These are phyloP conservation scores for Tortricodes alternella DNA, from an alignment of 2,888 invertebrate species.

Conservation along the genomic window DNA sequence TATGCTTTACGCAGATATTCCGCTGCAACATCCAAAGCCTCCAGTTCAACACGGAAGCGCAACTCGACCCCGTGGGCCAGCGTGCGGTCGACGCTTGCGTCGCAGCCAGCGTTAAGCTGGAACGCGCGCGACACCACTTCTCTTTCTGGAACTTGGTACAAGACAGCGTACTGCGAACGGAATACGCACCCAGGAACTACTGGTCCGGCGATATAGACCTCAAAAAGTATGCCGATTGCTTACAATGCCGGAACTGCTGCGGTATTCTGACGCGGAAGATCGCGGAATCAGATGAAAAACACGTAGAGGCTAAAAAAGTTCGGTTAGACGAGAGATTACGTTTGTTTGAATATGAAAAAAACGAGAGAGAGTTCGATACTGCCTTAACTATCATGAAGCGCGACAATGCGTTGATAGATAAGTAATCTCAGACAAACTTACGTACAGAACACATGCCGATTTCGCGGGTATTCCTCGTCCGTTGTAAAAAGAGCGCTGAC, in stretches of 20 bases:
- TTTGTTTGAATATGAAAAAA: neutral
- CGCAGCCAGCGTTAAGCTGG: constrained; percentile 48
- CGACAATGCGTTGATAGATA: too few species aligned
- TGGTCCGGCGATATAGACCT: constrained; percentile 47
- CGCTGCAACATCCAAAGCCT: constrained; percentile 67
- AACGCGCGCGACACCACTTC: constrained; percentile 51
- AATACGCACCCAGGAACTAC: constrained; percentile 50
- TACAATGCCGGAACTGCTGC: constrained; percentile 48
- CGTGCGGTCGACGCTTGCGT: constrained; percentile 60
- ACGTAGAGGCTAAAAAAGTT: too few species aligned
- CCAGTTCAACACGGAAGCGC: constrained; percentile 52
- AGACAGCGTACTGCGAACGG: constrained; percentile 46
- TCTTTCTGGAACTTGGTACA: constrained; percentile 58
- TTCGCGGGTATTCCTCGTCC: too few species aligned
- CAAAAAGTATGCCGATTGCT: constrained; percentile 35
- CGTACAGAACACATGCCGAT: too few species aligned
- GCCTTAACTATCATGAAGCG: neutral
- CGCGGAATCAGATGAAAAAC: too few species aligned
- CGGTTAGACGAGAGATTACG: neutral
- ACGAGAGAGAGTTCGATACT: neutral
- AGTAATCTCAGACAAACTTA: too few species aligned
- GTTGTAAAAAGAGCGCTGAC: too few species aligned
- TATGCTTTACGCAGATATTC: constrained; percentile 59
- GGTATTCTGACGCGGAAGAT: constrained; percentile 33
- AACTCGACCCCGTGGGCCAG: constrained; percentile 55